phyloP scores from a whole-genome alignment of 2,888 invertebrate genomes.

The Frankliniella fusca region DNA sequence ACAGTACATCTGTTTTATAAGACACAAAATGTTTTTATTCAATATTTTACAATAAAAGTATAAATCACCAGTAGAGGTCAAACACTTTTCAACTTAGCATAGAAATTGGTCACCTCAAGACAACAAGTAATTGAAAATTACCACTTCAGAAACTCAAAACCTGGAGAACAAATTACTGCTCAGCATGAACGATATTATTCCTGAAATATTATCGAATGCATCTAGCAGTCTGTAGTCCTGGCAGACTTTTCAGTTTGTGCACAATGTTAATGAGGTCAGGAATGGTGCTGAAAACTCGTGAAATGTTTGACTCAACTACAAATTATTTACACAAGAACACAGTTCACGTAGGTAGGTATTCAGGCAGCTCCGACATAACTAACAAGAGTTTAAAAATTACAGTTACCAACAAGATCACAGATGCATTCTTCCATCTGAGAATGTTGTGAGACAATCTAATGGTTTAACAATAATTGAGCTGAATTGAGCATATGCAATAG shows the following conservation, averaged over 20 bases:
- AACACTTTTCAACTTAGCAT: slow-evolving; percentile 7
- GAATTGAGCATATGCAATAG: not conserved
- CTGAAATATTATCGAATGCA: slow-evolving; percentile 8
- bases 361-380: not conserved
- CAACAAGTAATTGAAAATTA: not conserved
- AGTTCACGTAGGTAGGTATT: slow-evolving; percentile 1
- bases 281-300: not conserved
- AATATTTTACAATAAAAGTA: slow-evolving; percentile 12
- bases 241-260: not conserved
- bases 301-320: not conserved
- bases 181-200: slow-evolving; percentile 21
- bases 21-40: slow-evolving; percentile 11
- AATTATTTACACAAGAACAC: not conserved
- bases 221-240: not conserved
- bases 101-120: not conserved
- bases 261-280: not conserved
- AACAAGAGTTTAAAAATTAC: not conserved
- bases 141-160: not conserved
- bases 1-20: not conserved
- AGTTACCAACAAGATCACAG: not conserved
- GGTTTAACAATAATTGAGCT: not conserved
- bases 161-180: not conserved
- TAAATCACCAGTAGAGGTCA: not conserved
- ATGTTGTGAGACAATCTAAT: not conserved
- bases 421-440: not conserved